Evolutionary conservation across 2,113 vertebrate genomes (phyloP), one percentile per base, ranked within the genome.

Genomic region (Melanocharis versteri): DNA sequence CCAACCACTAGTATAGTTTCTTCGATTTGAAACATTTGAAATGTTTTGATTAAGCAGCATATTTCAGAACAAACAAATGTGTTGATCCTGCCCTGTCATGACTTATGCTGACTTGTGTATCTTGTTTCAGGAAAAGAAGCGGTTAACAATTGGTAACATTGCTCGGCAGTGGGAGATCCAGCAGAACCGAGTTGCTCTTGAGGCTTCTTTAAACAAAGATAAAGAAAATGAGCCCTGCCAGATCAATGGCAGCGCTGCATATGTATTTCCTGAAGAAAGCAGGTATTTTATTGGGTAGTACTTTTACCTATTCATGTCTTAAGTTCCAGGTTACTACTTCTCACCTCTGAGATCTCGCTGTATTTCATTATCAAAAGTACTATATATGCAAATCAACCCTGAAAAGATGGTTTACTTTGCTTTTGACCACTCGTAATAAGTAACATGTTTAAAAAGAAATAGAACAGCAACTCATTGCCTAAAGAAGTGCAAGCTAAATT

Each of bases 111-210:
- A 24, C 9, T 33, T 19, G 22, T 61, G 7, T 68, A 6, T 88
- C 18, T 92, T 50, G 42, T 96, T 97, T 50, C 93, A 99, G 99
- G 99, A 99, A 87, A 99, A 99, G 97, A 99, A 99, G 62, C 98
- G 99, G 19, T 97, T 99, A 70, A 99, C 99, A 1, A 99, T 99
- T 85, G 98, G 97, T 92, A 99, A 99, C 75, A 98, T 99, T 53
- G 99, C 99, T 15, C 98, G 97, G n/a, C 98, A 98, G 48, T 99
- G 99, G 99, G 99, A 99, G 96, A 98, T 97, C 83, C 98, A 98
- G 42, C 98, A 98, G 66, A 97, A 97, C 48, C 91, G 81, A 61
- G 92, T 44, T 47, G 97, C 94, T 60, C 92, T 78, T 20, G 94
- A 58, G 66, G 97, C 96, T 90, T 96, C 98, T 88, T 96, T 98